Conservation (phyloP, 2,888 invertebrate genomes). For the Drosophila mimica region DNA sequence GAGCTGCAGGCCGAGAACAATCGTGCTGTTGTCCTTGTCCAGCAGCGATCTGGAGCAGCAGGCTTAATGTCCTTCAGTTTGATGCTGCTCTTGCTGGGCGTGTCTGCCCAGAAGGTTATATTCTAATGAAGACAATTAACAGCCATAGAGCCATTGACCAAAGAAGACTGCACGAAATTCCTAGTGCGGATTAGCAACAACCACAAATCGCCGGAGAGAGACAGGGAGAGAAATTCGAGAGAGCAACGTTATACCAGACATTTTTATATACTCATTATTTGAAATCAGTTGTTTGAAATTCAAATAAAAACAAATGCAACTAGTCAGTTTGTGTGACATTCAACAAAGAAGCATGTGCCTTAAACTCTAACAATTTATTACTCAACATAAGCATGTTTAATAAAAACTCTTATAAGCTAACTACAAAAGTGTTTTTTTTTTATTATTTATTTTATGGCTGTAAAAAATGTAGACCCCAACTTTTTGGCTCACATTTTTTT, state of each 20-base stretch:
- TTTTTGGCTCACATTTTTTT: neutral
- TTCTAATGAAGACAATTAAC: constrained; percentile 12
- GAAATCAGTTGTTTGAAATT: constrained; percentile 45
- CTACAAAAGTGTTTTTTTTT: neutral
- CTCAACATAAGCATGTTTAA: constrained; percentile 47
- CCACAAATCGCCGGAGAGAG: constrained; percentile 19
- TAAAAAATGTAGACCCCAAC: neutral
- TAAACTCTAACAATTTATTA: constrained; percentile 42
- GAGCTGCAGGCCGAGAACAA: constrained; percentile 76
- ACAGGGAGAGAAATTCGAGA: constrained; percentile 25
- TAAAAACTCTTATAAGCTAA: constrained; percentile 55
- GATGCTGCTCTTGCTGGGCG: constrained; percentile 51
- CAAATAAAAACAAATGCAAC: constrained; percentile 58
- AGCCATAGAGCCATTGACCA: constrained; percentile 45
- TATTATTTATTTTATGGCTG: neutral
- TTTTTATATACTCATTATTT: constrained; percentile 62
- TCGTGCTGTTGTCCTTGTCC: constrained; percentile 78
- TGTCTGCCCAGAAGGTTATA: constrained; percentile 12
- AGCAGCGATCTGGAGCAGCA: constrained; percentile 44
- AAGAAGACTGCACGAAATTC: constrained; percentile 48
- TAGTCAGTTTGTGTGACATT: constrained; percentile 73
- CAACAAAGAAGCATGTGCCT: constrained; percentile 55
- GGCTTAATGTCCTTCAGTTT: constrained; percentile 37
- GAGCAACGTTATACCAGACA: constrained; percentile 51
- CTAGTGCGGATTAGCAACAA: constrained; percentile 39